Evolutionary conservation across 2,113 vertebrate genomes (phyloP), one percentile per base, ranked within the genome.

Genomic region (Anas platyrhynchos): DNA sequence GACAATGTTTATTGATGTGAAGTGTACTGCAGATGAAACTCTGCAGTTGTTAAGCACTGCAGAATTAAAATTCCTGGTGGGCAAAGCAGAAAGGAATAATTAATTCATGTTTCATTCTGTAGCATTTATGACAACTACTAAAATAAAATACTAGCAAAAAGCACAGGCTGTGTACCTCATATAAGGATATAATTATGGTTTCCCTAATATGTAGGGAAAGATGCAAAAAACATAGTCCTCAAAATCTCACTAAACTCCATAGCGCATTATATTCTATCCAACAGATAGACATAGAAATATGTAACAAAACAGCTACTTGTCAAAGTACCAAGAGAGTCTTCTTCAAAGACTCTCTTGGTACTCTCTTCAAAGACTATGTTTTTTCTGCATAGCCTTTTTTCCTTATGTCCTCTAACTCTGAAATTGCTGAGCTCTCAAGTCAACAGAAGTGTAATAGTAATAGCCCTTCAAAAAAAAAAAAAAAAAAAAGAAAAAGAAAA

Each of bases 251-350:
- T 58, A 61, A 26, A 55, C 26, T 80, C 59, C 3, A 0, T 44
- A 86, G 38, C 62, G 10, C 11, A 21, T 91, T 52, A 36, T 74
- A 7, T 94, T 86, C 89, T 97, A 34, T 54, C 18, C 1, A 2
- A 73, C 50, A 62, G 44, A 84, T 16, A 93, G n/a, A 36, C 17
- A 55, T 75, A n/a, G 56, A 91, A 97, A 92, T 69, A 96, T 27
- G 50, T 85, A 96, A 65, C 61, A 89, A 88, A 94, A 89, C 29
- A 94, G 86, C 79, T 83, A 63, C 68, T 91, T 94, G 58, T 69
- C 91, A 31, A 31, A 72, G 38, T 21, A 93, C 59, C 61, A 78
- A 84, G 58, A 75, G 27, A 89, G 34, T 80, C 63, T 95, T 95
- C 50, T 96, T 97, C 82, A 94, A 94, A 96, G 86, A 34, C 34